Evolutionary conservation across 2,113 vertebrate genomes (phyloP).

Genomic region (Poeciliopsis occidentalis): DNA sequence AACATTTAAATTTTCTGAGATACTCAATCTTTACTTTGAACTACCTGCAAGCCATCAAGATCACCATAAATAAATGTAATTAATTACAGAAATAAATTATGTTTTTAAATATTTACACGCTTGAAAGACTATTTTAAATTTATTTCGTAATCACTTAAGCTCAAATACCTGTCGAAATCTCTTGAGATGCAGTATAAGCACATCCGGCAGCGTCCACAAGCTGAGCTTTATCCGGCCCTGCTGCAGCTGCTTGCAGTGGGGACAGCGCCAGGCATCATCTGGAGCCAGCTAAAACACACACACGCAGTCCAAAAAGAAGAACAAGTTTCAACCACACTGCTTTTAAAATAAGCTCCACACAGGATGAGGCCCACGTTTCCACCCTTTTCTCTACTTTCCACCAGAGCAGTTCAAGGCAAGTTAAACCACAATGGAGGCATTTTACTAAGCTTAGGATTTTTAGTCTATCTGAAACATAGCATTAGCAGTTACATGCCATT

Average conservation of each 20-base stretch:
- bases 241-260: constrained; percentile 98
- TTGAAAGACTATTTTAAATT: background rate
- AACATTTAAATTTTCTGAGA: too few relatives aligned
- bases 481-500: constrained; percentile 47
- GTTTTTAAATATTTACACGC: background rate
- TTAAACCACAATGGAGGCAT: constrained; percentile 56
- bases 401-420: constrained; percentile 27
- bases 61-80: background rate
- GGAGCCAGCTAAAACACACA: constrained; percentile 88
- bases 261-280: constrained; percentile 97
- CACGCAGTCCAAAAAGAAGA: constrained; percentile 37
- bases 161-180: constrained; percentile 91
- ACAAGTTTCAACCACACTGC: constrained; percentile 44
- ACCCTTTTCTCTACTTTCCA: constrained; percentile 21
- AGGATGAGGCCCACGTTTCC: constrained; percentile 29
- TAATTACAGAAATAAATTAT: background rate
- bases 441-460: constrained; percentile 20
- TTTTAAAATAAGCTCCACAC: constrained; percentile 43
- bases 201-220: constrained; percentile 96
- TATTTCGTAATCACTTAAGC: background rate
- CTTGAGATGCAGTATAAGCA: constrained; percentile 97
- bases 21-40: too few relatives aligned
- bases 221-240: constrained; percentile 96
- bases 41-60: too few relatives aligned
- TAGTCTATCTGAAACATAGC: constrained; percentile 52